Evolutionary conservation across 2,797 vertebrate species (phyloP).

Genomic region (Buceros bicornis): DNA sequence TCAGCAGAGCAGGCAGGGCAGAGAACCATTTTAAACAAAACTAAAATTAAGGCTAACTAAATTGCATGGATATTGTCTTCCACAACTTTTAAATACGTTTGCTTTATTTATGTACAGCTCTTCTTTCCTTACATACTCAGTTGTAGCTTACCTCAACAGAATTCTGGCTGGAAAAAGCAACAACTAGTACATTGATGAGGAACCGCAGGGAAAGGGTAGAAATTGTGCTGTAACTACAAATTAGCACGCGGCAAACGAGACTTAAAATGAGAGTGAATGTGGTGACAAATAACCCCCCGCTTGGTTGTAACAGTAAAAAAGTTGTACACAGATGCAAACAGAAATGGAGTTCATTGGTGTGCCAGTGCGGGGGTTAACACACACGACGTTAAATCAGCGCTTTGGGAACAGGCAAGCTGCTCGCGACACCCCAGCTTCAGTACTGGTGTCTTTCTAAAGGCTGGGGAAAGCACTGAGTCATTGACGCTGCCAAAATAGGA

Average conservation of each 20-base stretch:
- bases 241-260: background rate
- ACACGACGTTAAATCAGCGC: fast-evolving
- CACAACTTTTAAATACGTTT: background rate
- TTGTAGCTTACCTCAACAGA: background rate
- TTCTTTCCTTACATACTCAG: background rate
- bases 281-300: background rate
- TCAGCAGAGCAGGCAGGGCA: background rate
- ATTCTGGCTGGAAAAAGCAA: background rate
- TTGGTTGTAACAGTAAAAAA: background rate
- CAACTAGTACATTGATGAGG: background rate
- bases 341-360: background rate
- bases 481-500: background rate
- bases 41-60: background rate
- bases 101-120: background rate
- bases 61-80: background rate
- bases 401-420: background rate
- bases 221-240: background rate
- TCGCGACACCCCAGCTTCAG: background rate
- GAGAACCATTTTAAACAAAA: background rate
- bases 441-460: background rate
- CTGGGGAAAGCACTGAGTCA: background rate
- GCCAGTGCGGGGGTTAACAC: fast-evolving
- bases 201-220: background rate
- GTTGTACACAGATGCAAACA: too few relatives aligned
- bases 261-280: background rate